Percentiles rank a stretch among this genome's conserved stretches.
Conservation (phyloP, 2,888 invertebrate genomes). For the Cylindroiulus punctatus region DNA sequence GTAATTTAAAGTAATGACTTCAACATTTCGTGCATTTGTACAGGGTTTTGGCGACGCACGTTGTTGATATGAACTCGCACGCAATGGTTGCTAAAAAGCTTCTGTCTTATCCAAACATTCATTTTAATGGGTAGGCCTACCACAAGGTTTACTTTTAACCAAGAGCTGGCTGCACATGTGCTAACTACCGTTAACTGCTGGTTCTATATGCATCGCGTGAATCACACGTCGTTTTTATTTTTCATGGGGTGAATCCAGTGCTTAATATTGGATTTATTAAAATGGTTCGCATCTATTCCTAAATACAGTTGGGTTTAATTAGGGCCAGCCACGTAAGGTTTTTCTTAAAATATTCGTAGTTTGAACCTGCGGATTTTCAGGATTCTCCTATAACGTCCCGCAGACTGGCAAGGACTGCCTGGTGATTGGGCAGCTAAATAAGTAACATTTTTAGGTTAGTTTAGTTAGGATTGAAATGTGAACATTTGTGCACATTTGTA, state of each 20-base stretch:
- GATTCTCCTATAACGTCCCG: too few species aligned
- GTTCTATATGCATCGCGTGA: not conserved
- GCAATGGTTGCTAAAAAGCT: not conserved
- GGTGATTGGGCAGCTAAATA: too few species aligned
- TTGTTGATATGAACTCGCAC: not conserved
- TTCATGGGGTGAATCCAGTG: not conserved
- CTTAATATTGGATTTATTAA: too few species aligned
- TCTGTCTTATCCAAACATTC: not conserved
- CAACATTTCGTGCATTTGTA: not conserved
- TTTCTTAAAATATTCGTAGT: too few species aligned
- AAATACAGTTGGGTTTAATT: too few species aligned
- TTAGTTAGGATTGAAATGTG: too few species aligned
- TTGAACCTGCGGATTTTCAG: too few species aligned
- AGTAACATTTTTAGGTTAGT: too few species aligned
- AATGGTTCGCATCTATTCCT: too few species aligned
- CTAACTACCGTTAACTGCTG: not conserved
- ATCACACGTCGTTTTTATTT: not conserved
- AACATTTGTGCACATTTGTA: too few species aligned
- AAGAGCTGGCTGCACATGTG: conserved; percentile 8
- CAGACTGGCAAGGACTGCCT: too few species aligned
- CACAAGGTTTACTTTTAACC: conserved; percentile 8
- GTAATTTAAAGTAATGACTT: not conserved
- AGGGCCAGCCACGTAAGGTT: too few species aligned
- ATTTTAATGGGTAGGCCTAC: not conserved
- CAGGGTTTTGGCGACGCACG: not conserved